Base-by-base conservation (phyloP, 2,888 invertebrate genomes). In the Anorthoa munda region DNA sequence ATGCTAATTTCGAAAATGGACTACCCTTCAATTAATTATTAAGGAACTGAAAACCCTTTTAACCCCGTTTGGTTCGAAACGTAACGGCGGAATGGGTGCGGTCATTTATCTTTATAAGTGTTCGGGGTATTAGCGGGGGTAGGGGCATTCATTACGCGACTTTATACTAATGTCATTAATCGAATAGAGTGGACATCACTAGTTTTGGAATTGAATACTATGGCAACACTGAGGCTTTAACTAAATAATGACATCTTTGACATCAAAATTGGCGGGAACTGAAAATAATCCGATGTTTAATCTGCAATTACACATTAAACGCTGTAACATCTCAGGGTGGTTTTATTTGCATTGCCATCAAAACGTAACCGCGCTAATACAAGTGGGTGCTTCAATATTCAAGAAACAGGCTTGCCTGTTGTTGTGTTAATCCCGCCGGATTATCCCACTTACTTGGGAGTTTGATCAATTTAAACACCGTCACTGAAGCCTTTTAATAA, bases 51-150 rank as follows among this genome's bases (percentile, higher is more conserved):
- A 86, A 93, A 93, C 94, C 94, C 94, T 94, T 95, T 94, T 93
- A 92, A 91, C 90, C 92, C 88, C 89, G 86, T 92, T 92, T 87
- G 87, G 86, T 85, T 87, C 85, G 87, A 91, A 92, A 91, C 88
- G 90, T 88, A 90, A 75, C 73, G 70, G 88, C 88, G 88, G 87
- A 90, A 88, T 87, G 91, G 92, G 90, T 89, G 90, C 89, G 91
- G 89, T 90, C 92, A 93, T 94, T 94, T 92, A 91, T 94, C 94
- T 93, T 92, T 93, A 92, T 93, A 94, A 94, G 93, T 93, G 92
- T 89, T 92, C 85, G 89, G 91, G 91, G 92, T 88, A 85, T 87
- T 79, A 80, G 72, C 63, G 69, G 77, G 71, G 81, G 72, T 58
- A 67, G 72, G 86, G 81, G 87, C 59, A 90, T 92, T 92, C 91